Conservation (phyloP, 2,113 vertebrate genomes). For the Cricetomys ansorgei region DNA sequence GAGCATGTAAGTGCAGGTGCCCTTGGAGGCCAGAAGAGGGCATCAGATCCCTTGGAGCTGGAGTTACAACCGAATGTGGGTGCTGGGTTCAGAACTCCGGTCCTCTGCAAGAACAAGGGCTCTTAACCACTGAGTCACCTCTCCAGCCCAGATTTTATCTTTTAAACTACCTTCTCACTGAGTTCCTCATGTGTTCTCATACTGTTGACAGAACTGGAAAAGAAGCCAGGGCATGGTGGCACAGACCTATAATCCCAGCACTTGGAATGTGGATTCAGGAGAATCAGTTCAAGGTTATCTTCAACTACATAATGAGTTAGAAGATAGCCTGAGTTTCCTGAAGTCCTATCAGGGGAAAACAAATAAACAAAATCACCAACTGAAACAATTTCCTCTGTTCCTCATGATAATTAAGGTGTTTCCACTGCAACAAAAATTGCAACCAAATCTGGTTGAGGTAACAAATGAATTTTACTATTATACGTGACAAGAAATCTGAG, state of each 20-base stretch:
- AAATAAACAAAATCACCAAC: too few relatives aligned
- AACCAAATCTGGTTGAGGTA: background rate
- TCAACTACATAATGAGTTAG: too few relatives aligned
- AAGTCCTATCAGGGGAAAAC: too few relatives aligned
- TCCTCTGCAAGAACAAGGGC: background rate
- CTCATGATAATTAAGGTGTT: too few relatives aligned
- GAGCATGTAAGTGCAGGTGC: background rate
- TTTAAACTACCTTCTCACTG: background rate
- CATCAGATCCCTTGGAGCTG: background rate
- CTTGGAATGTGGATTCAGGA: too few relatives aligned
- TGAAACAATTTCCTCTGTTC: too few relatives aligned
- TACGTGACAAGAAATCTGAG: background rate
- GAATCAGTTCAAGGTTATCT: too few relatives aligned
- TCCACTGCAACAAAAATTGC: background rate
- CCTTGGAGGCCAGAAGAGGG: background rate
- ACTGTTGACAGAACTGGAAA: background rate
- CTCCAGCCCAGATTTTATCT: background rate
- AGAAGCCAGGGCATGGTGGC: background rate
- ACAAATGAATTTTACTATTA: background rate
- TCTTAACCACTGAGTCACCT: background rate
- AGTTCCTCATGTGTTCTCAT: background rate
- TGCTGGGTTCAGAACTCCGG: background rate
- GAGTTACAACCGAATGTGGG: background rate
- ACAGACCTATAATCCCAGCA: too few relatives aligned
- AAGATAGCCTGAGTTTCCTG: too few relatives aligned